A percentile compares a stretch with the other conserved stretches of the same genome.
phyloP scores from a whole-genome alignment of 2,888 invertebrate genomes.

The Gonocerus acuteangulatus region DNA sequence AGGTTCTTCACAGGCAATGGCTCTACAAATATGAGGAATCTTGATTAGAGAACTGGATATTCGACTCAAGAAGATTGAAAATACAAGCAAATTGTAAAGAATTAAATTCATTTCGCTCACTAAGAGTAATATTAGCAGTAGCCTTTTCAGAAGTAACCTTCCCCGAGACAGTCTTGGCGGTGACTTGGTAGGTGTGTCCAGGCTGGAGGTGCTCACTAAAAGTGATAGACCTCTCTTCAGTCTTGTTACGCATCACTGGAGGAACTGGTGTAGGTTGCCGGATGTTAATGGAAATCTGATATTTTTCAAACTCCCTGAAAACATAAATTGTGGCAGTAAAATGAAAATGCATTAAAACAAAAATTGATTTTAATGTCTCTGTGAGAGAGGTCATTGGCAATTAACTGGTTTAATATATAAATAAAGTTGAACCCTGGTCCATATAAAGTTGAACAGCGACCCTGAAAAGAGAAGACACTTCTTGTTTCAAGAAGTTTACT shows the following conservation, averaged over 20 bases:
- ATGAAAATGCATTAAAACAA: not conserved
- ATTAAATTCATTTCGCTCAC: too few species aligned
- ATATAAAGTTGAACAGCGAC: too few species aligned
- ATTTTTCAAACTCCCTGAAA: constrained; percentile 81
- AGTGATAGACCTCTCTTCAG: constrained; percentile 57
- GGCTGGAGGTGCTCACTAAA: constrained; percentile 79
- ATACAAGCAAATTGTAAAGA: not conserved
- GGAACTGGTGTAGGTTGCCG: constrained; percentile 55
- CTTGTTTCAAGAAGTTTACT: too few species aligned
- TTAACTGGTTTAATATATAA: not conserved
- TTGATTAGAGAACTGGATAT: not conserved
- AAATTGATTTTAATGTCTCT: too few species aligned
- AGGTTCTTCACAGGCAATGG: constrained; percentile 69
- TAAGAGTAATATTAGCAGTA: constrained; percentile 75
- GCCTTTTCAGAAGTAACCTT: constrained; percentile 94
- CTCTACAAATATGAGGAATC: constrained; percentile 46
- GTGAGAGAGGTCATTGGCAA: too few species aligned
- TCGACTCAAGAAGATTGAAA: too few species aligned
- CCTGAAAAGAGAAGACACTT: too few species aligned
- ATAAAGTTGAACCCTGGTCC: not conserved
- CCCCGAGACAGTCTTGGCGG: constrained; percentile 87
- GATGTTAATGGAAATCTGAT: constrained; percentile 71
- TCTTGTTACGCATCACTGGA: constrained; percentile 61
- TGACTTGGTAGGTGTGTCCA: constrained; percentile 80
- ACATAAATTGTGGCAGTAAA: constrained; percentile 16